Evolutionary conservation across 2,888 invertebrate genomes (phyloP).

Genomic region (Podabrus alpinus): DNA sequence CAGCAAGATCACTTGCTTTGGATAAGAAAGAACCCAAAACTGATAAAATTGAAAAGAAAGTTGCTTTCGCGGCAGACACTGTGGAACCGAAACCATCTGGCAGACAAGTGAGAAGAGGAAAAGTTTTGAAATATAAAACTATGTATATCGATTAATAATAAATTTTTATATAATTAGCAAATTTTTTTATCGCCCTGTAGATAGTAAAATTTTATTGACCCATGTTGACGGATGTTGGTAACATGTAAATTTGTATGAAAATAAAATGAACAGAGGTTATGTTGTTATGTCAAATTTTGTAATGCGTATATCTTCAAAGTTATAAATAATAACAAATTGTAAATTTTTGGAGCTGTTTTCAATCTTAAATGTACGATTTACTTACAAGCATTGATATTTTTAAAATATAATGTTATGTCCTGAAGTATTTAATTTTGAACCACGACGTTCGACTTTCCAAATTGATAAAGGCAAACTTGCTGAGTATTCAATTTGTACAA

Average conservation of each 20-base stretch:
- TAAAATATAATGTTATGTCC: conserved; percentile 60
- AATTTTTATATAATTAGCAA: not conserved
- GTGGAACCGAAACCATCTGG: not conserved
- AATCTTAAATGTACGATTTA: not conserved
- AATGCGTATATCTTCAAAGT: not conserved
- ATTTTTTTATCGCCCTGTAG: not conserved
- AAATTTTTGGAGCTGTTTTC: not conserved
- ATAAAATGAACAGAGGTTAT: not conserved
- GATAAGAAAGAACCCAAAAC: not conserved
- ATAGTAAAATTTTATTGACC: not conserved
- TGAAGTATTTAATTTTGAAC: conserved; percentile 60
- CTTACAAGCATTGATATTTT: not conserved
- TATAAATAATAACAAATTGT: not conserved
- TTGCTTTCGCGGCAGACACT: not conserved
- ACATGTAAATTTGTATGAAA: no score
- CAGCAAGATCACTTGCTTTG: not conserved
- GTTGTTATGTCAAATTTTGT: not conserved
- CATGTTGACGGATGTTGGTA: not conserved
- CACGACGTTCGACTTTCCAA: conserved; percentile 53
- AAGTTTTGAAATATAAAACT: not conserved
- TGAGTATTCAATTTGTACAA: conserved; percentile 40
- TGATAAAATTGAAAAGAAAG: not conserved
- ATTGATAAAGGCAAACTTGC: conserved; percentile 44
- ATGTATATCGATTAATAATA: not conserved
- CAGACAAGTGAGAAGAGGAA: not conserved